A percentile compares a stretch with the other conserved stretches of the same genome.
phyloP scores from a whole-genome alignment of 1,140 invertebrate genomes.

The Eurosta solidaginis region DNA sequence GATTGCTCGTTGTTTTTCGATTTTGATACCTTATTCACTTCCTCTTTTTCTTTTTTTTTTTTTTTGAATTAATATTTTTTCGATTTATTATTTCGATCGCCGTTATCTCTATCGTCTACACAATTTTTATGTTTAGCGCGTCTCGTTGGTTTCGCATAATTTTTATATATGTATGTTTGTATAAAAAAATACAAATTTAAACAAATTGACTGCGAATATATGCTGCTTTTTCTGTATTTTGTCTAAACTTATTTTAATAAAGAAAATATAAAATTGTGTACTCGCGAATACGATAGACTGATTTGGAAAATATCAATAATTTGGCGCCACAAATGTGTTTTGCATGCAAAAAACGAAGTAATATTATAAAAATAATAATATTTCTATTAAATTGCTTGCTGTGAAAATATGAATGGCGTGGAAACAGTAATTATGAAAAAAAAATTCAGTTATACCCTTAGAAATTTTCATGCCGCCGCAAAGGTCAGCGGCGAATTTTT shows the following conservation, averaged over 20 bases:
- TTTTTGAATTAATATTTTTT: not conserved
- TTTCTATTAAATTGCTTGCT: not conserved
- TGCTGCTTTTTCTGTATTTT: constrained; percentile 2
- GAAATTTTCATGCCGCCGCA: not conserved
- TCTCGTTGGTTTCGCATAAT: not conserved
- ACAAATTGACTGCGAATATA: constrained; percentile 5
- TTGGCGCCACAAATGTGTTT: not conserved
- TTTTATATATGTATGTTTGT: too few species aligned
- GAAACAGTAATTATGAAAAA: too few species aligned
- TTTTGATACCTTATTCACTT: not conserved
- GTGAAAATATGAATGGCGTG: not conserved
- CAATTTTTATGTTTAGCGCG: constrained; percentile 6
- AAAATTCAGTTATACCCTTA: not conserved
- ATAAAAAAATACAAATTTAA: too few species aligned
- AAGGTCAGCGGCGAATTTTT: not conserved
- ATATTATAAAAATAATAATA: not conserved
- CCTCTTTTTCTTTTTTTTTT: not conserved
- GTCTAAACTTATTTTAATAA: not conserved
- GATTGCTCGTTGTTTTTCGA: not conserved
- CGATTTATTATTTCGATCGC: constrained; percentile 17
- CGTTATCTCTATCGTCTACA: not conserved
- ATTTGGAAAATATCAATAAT: not conserved
- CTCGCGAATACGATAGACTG: too few species aligned
- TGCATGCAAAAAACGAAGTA: not conserved
- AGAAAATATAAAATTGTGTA: not conserved